These are phyloP conservation scores for Schizaphis graminum DNA, from an alignment of 2,888 invertebrate species.

Conservation along the genomic window DNA sequence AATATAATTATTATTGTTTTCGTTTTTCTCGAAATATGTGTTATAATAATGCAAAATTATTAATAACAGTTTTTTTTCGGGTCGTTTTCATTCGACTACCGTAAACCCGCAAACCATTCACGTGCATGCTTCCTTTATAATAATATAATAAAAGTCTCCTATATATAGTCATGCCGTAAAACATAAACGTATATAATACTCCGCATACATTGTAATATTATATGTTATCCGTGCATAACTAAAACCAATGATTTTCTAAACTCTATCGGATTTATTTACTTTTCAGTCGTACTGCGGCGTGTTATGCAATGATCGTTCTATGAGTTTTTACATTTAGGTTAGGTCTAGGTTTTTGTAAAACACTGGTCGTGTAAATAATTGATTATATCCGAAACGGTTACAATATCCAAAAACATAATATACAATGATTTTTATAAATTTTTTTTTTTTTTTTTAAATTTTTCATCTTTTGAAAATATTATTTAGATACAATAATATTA, in stretches of 20 bases:
- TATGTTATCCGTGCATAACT: conserved; percentile 49
- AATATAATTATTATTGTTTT: neutral
- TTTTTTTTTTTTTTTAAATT: conserved; percentile 7
- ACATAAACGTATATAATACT: neutral
- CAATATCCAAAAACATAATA: conserved; percentile 20
- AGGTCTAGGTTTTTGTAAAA: conserved; percentile 21
- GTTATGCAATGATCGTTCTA: conserved; percentile 1
- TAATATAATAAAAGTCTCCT: neutral
- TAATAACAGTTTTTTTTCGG: neutral
- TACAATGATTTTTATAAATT: conserved; percentile 12
- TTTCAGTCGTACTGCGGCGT: neutral
- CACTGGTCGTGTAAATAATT: conserved; percentile 24
- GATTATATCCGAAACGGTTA: conserved; percentile 47
- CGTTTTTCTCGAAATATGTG: neutral
- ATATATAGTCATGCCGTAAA: neutral
- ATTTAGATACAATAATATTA: neutral
- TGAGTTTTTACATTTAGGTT: conserved; percentile 10
- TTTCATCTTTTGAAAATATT: conserved; percentile 6
- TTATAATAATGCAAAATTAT: neutral
- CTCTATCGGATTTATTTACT: conserved; percentile 18
- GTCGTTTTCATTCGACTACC: neutral
- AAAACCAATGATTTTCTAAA: conserved; percentile 42
- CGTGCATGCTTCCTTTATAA: neutral
- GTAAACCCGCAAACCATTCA: neutral
- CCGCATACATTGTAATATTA: neutral